Conservation (phyloP, 1,140 invertebrate genomes). For the Luehdorfia chinensis region DNA sequence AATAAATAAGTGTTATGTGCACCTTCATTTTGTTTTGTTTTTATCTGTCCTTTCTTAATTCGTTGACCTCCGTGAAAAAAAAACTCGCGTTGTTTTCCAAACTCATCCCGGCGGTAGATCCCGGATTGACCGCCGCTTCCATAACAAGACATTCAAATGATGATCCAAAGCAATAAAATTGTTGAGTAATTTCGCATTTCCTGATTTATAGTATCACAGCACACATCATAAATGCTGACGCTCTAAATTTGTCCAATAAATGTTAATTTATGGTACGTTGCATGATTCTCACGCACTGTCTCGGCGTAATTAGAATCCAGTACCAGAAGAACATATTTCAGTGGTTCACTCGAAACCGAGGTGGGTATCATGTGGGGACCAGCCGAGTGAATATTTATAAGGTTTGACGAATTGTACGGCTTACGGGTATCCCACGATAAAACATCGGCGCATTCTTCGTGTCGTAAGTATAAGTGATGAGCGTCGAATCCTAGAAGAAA, state of each 20-base stretch:
- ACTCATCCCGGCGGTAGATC: too few species aligned
- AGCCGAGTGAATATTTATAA: conserved; percentile 38
- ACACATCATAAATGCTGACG: not conserved
- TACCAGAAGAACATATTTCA: conserved; percentile 30
- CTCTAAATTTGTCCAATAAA: conserved; percentile 33
- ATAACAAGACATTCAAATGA: too few species aligned
- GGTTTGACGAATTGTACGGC: conserved; percentile 28
- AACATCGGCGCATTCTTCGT: conserved; percentile 40
- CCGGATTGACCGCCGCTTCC: too few species aligned
- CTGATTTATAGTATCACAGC: too few species aligned
- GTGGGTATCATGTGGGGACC: conserved; percentile 37
- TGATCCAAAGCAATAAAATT: too few species aligned
- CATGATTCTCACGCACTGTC: conserved; percentile 25
- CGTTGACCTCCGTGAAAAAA: too few species aligned
- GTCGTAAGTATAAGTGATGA: conserved; percentile 40
- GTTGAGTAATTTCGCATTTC: too few species aligned
- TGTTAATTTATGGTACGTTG: conserved; percentile 47
- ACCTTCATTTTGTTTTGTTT: conserved; percentile 49
- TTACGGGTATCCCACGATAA: conserved; percentile 38
- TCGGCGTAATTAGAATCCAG: conserved; percentile 47
- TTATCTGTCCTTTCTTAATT: conserved; percentile 8
- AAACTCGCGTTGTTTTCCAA: too few species aligned
- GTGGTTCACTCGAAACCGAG: conserved; percentile 30
- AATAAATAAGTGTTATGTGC: conserved; percentile 73
- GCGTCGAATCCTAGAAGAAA: conserved; percentile 33